Base-by-base conservation (phyloP, 2,888 invertebrate genomes). In the Adelognathus sp. region DNA sequence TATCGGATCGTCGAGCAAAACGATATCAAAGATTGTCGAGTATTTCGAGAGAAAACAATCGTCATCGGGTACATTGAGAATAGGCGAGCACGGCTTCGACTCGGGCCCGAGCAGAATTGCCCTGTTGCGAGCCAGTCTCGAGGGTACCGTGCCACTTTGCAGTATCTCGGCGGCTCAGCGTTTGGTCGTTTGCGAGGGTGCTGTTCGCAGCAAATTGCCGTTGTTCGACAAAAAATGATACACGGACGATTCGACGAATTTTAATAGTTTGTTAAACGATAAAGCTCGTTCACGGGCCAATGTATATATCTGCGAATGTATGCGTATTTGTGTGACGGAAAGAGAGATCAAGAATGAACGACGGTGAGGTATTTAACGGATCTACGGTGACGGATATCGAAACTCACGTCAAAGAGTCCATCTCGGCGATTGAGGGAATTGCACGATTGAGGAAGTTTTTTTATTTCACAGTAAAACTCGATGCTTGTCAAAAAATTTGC, bases 21-120 rank as follows among this genome's bases (percentile, higher is more conserved):
- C 91, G 89, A 97, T 97, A 83, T 95, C 96, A 60, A 95, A 95
- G 88, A 97, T 97, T 84, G 97, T 97, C 29, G 97, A 97, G 87
- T 97, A 97, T 91, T 97, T 97, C 91, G 97, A 97, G 92, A 93
- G 96, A 58, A 96, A 96, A 89, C 88, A 89, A 82, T 84, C 86
- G 67, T 86, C 85, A 84, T 89, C 82, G 83, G 92, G 88, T 82
- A 92, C 84, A 85, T 89, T 82, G 56, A 85, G 90, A 70, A 81
- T 87, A 36, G 86, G 87, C 31, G 87, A 88, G 58, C 88, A 88
- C 61, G 83, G 83, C 24, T 80, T 84, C 84, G 91, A 87, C 76
- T 86, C 84, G 18, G 83, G 84, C 33, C 89, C 89, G 1, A 90
- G 86, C 58, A 85, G 90, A 64, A 87, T 91, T 50, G 87, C 89